These are phyloP conservation scores for Zosterops japonicus DNA, from an alignment of 2,113 vertebrate genomes.

Conservation along the genomic window DNA sequence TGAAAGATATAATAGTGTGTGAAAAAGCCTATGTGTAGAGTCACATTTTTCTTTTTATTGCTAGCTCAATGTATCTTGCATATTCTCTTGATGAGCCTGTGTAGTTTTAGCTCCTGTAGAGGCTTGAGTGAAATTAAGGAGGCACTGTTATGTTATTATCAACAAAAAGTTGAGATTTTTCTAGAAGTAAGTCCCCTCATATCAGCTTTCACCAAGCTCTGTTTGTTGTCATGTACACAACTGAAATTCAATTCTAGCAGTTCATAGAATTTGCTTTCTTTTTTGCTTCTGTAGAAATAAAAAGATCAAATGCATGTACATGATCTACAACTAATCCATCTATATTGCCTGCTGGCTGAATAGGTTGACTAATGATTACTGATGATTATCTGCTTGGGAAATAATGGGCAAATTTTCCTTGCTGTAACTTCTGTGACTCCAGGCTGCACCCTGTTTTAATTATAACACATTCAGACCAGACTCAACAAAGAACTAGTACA, in stretches of 20 bases:
- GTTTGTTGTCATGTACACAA: background rate
- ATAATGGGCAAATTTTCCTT: slow-evolving; percentile 36
- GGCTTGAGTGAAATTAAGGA: slow-evolving; percentile 28
- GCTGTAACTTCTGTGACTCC: slow-evolving; percentile 6
- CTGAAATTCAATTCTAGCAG: background rate
- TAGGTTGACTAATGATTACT: slow-evolving; percentile 43
- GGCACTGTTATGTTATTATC: background rate
- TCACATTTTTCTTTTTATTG: slow-evolving; percentile 30
- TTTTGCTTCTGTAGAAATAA: background rate
- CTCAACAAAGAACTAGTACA: slow-evolving; percentile 2
- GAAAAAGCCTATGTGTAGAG: slow-evolving; percentile 15
- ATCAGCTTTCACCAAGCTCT: background rate
- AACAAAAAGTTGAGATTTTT: slow-evolving; percentile 16
- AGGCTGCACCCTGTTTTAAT: slow-evolving; percentile 34
- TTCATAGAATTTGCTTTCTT: background rate
- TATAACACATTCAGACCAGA: background rate
- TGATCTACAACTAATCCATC: slow-evolving; percentile 26
- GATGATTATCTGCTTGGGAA: slow-evolving; percentile 37
- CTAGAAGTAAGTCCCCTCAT: background rate
- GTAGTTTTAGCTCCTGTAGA: background rate
- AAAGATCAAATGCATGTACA: background rate
- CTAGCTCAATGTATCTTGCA: background rate
- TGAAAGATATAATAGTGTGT: slow-evolving; percentile 15
- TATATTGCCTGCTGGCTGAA: slow-evolving; percentile 12
- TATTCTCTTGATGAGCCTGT: slow-evolving; percentile 12